phyloP scores from a whole-genome alignment of 2,888 invertebrate species.

The Micropterix aruncella region DNA sequence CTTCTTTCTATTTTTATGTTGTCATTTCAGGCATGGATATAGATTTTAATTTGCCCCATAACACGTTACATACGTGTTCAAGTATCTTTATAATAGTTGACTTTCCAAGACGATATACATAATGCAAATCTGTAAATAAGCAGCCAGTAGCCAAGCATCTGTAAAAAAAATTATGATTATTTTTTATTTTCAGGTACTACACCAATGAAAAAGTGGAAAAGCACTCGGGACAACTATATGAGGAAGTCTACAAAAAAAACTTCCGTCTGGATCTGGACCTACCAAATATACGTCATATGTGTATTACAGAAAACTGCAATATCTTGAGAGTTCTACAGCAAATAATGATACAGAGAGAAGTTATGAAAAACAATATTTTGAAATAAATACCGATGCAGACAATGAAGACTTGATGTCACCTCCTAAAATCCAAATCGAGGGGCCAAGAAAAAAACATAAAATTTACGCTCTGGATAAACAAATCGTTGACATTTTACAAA shows the following conservation, averaged over 20 bases:
- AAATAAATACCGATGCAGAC: slow-evolving; percentile 3
- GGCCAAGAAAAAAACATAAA: slow-evolving; percentile 4
- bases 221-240: slow-evolving; percentile 7
- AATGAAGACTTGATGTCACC: slow-evolving; percentile 7
- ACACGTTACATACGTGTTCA: slow-evolving; percentile 8
- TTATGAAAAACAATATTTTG: slow-evolving; percentile 3
- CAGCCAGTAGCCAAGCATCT: too few relatives aligned
- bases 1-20: slow-evolving; percentile 4
- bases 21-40: slow-evolving; percentile 3
- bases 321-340: too few relatives aligned
- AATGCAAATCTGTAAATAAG: slow-evolving; percentile 8
- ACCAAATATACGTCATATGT: slow-evolving; percentile 7
- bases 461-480: slow-evolving; percentile 5
- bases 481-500: slow-evolving; percentile 4
- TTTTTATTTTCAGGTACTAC: slow-evolving; percentile 9
- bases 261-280: too few relatives aligned
- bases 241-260: slow-evolving; percentile 9
- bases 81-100: slow-evolving; percentile 7
- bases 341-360: slow-evolving; percentile 5
- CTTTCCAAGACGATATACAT: slow-evolving; percentile 9
- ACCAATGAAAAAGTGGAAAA: slow-evolving; percentile 8
- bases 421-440: slow-evolving; percentile 3
- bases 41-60: slow-evolving; percentile 8
- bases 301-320: slow-evolving; percentile 6
- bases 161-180: slow-evolving; percentile 7